These are phyloP conservation scores for Scylla paramamosain DNA, from an alignment of 1,140 invertebrate genomes.

Conservation along the genomic window DNA sequence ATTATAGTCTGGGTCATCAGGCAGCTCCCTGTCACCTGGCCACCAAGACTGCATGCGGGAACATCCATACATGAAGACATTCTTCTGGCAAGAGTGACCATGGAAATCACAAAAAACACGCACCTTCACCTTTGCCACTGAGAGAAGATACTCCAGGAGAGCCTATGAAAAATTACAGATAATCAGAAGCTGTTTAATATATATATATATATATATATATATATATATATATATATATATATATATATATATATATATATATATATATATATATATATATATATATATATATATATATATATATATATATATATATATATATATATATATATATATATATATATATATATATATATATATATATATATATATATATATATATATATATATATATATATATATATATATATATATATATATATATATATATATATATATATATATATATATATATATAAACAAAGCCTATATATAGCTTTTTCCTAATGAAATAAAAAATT, in stretches of 20 bases:
- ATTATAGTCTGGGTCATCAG: constrained; percentile 78
- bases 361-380: constrained; percentile 52
- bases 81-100: constrained; percentile 93
- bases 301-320: constrained; percentile 52
- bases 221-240: constrained; percentile 29
- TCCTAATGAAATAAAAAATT: background rate
- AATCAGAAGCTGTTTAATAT: background rate
- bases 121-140: constrained; percentile 62
- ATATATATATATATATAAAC: background rate
- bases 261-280: constrained; percentile 7
- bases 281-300: constrained; percentile 50
- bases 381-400: constrained; percentile 52
- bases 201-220: constrained; percentile 23
- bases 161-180: constrained; percentile 81
- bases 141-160: constrained; percentile 80
- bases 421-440: constrained; percentile 28
- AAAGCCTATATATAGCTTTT: background rate
- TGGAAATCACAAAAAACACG: constrained; percentile 92
- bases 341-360: constrained; percentile 49
- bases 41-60: constrained; percentile 83
- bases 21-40: constrained; percentile 79
- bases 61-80: constrained; percentile 94
- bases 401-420: constrained; percentile 36
- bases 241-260: constrained; percentile 49
- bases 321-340: constrained; percentile 49